Evolutionary conservation across 1,140 invertebrate genomes (phyloP), one percentile per base, ranked within the genome.

Genomic region (honey bee (Apis mellifera)): DNA sequence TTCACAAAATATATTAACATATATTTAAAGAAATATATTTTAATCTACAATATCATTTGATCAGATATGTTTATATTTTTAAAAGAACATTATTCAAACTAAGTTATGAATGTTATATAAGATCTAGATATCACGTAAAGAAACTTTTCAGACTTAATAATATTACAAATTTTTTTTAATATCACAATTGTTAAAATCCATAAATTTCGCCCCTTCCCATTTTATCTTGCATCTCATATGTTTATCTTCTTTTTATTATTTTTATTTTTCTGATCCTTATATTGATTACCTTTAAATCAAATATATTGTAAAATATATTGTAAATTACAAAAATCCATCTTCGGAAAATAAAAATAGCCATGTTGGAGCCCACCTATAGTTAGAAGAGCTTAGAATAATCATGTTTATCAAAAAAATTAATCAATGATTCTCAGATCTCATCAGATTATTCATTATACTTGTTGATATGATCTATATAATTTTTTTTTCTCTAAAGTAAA

Each of bases 401-500:
- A 32, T 12, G 17, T 64, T 21, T 62, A 54, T 50, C 26, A 19
- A 68, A 17, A 70, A 64, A 62, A 70, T 75, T 12, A n/a, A 65
- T 17, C 21, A 59, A 78, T 50, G 17, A 55, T 17, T 59, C 23
- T 21, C 17, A 48, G 66, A 82, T n/a, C 17, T 57, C 9, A 2
- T 9, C 2, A 32, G 19, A 21, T 12, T 3, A 2, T 62, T 90
- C 86, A 90, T 62, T 91, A 95, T 81, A 94, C 92, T 78, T 95
- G 94, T 88, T 95, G 94, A 91, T 95, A 96, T 83, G 96, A 96
- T 92, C 97, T 95, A 95, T 97, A 98, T 66, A 98, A 94, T 93
- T 98, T 98, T 93, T 97, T 97, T 95, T 98, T 98, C 89, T 96
- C 96, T 93, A 98, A 94, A 83, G 95, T 96, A 94, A 97, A 98